Evolutionary conservation across 2,113 vertebrate species (phyloP), one percentile per base, ranked within the genome.

Genomic region (Cebus imitator): DNA sequence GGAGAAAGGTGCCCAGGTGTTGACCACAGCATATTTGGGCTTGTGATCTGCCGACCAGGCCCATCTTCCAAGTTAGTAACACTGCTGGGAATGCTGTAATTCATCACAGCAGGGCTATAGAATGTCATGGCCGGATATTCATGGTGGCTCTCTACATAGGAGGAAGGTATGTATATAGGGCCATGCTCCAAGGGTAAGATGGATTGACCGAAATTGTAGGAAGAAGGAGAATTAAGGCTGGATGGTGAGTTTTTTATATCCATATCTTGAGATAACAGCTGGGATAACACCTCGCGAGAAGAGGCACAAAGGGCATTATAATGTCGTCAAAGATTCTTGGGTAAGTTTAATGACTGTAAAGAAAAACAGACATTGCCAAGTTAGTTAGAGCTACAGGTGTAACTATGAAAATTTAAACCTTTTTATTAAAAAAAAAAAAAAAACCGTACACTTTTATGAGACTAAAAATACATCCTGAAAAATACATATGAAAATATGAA

Each of bases 81-180:
- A 75, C 75, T 97, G 57, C 98, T 94, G 6, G 98, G 87, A 43
- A 99, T 55, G 80, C 94, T 95, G 91, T 99, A 99, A 95, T 99
- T 99, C 93, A 99, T 98, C 97, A 99, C 7, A 0, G 99, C 97
- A 0, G 99, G 99, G 95, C 99, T 98, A 87, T 99, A 99, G 98
- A 99, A 99, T 0, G 99, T 95, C 97, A 99, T 97, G 0, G 99
- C 87, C 1, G 99, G 96, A 73, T 99, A 99, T 1, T 99, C 99
- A 0, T 99, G 99, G 64, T 96, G 98, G 91, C 95, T 98, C 72
- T 99, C 99, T 23, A 98, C 80, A 45, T 99, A 99, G 0, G 99
- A 99, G 1, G 99, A 99, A 20, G 99, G 99, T 80, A 99, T 99
- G 88, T 99, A 99, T 57, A 99, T 92, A 0, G 99, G 96, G 43